Base-by-base conservation (phyloP, 2,797 vertebrate species). In the Amblyopsis hoosieri region DNA sequence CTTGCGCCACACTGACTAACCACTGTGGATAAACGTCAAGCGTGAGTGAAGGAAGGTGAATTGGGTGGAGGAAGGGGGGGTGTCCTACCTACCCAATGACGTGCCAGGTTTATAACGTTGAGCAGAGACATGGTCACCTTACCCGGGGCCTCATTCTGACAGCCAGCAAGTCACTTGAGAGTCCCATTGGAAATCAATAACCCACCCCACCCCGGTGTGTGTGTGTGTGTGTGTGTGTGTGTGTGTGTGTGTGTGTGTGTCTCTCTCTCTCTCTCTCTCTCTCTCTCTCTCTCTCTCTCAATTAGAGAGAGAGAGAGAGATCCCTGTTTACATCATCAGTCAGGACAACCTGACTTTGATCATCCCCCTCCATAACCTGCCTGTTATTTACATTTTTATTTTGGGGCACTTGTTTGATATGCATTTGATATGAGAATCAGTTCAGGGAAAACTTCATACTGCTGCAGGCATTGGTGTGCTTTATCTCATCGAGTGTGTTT, bases 181-280 rank as follows among this genome's bases (percentile, higher is more conserved):
- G 91, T 85, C 84, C 83, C 92, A 93, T 93, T 89, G 94, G 95
- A 96, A 96, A 96, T 97, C 95, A 93, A 95, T 97, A 94, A 88
- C 80, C 90, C 77, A 17, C 23, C 23, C 23, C 23, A 23, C 23
- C 23, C 23, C 23, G 3, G 23, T 19, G 19, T 19, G 19, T 19
- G 19, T 19, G 2, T 19, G 19, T 19, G 19, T 19, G 19, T 19
- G 19, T 17, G 17, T 17, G 17, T 17, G 17, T 17, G 17, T 17
- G 17, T 17, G 17, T 17, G 17, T 17, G 17, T 17, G 17, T 17
- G 17, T 17, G 17, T 17, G 17, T 17, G 17, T 17, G n/a, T 3
- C 29, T 3, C 11, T 4, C 31, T 2, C 54, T 13, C 55, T 4
- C 37, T 4, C 55, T n/a, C 55, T 23, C 53, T 29, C 53, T 29